phyloP scores from a whole-genome alignment of 2,888 invertebrate genomes.

The Oegoconia quadripuncta region DNA sequence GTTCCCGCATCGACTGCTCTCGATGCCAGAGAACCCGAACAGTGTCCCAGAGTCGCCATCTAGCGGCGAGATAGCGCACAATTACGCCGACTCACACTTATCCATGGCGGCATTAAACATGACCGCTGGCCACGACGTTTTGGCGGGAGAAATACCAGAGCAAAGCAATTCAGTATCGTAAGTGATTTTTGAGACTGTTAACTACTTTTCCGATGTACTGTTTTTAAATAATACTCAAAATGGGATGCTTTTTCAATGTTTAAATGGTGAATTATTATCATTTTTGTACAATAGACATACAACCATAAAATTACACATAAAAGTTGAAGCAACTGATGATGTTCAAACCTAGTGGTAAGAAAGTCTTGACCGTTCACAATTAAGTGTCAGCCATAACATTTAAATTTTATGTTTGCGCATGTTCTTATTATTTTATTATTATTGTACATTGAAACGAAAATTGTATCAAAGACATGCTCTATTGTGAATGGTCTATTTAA shows the following conservation, averaged over 20 bases:
- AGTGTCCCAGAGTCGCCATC: conserved; percentile 62
- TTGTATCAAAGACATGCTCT: conserved; percentile 37
- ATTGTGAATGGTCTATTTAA: conserved; percentile 43
- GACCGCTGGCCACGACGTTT: conserved; percentile 74
- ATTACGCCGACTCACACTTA: conserved; percentile 67
- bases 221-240: neutral
- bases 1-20: conserved; percentile 88
- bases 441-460: conserved; percentile 21
- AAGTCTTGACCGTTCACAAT: conserved; percentile 41
- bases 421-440: conserved; percentile 28
- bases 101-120: conserved; percentile 73
- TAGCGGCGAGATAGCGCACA: conserved; percentile 70
- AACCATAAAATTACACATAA: conserved; percentile 8
- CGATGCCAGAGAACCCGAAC: conserved; percentile 81
- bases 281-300: conserved; percentile 25
- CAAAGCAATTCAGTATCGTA: conserved; percentile 64
- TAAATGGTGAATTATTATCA: conserved; percentile 41
- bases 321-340: conserved; percentile 70
- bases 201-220: conserved; percentile 6
- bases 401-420: too few species aligned
- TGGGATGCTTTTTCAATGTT: neutral
- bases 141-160: conserved; percentile 60
- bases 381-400: conserved; percentile 34
- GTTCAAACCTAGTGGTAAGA: conserved; percentile 72
- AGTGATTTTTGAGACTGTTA: conserved; percentile 28